A percentile compares a stretch with the other conserved stretches of the same genome.
phyloP scores from a whole-genome alignment of 2,888 invertebrate species.

The Eupeodes latifasciatus region DNA sequence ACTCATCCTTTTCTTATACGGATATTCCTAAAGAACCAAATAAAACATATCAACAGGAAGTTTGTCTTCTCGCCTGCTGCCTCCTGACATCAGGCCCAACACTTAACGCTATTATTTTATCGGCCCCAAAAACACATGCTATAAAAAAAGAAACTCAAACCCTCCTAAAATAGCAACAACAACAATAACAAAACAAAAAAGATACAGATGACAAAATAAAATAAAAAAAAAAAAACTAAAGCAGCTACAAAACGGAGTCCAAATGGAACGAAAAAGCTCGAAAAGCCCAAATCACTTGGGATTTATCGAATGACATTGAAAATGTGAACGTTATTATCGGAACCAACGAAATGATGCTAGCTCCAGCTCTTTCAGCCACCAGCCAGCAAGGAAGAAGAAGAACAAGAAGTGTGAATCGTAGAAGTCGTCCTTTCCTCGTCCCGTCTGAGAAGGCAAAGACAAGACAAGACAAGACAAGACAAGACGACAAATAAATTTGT shows the following conservation, averaged over 20 bases:
- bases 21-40: conserved; percentile 28
- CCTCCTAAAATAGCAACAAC: neutral
- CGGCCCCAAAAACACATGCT: conserved; percentile 70
- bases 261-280: conserved; percentile 47
- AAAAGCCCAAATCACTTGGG: conserved; percentile 72
- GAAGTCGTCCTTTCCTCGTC: neutral
- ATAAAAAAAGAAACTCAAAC: conserved; percentile 32
- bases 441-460: neutral
- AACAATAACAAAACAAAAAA: conserved; percentile 35
- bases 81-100: conserved; percentile 57
- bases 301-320: conserved; percentile 75
- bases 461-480: conserved; percentile 39
- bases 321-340: conserved; percentile 68
- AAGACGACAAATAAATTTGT: conserved; percentile 61
- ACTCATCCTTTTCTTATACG: conserved; percentile 31
- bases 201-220: conserved; percentile 19
- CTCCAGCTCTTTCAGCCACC: neutral
- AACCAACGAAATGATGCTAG: conserved; percentile 69
- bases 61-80: conserved; percentile 68
- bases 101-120: conserved; percentile 74
- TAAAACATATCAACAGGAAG: conserved; percentile 75
- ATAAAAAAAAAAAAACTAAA: neutral
- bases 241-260: conserved; percentile 19
- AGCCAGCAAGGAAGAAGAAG: neutral
- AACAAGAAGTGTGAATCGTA: conserved; percentile 59